These are phyloP conservation scores for Diabrotica balteata DNA, from an alignment of 2,888 invertebrate species.

Conservation along the genomic window DNA sequence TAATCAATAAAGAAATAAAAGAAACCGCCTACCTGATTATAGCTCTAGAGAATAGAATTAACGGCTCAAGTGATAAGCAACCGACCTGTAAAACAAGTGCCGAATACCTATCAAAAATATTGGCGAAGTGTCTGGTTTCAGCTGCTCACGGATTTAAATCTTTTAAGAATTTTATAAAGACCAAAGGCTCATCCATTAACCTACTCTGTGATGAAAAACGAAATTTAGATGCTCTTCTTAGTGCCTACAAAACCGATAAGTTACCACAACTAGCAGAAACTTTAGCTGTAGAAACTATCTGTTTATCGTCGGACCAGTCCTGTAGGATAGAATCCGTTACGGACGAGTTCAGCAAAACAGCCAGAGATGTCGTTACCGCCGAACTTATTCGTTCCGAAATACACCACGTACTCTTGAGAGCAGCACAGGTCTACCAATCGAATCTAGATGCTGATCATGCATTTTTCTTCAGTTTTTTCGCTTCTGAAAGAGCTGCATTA, in stretches of 20 bases:
- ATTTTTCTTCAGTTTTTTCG: slow-evolving; percentile 69
- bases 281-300: slow-evolving; percentile 74
- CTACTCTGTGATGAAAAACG: slow-evolving; percentile 49
- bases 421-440: slow-evolving; percentile 73
- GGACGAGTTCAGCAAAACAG: slow-evolving; percentile 77
- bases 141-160: slow-evolving; percentile 59
- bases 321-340: slow-evolving; percentile 62
- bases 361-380: slow-evolving; percentile 76
- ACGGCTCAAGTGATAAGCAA: slow-evolving; percentile 62
- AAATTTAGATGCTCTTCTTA: slow-evolving; percentile 47
- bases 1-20: slow-evolving; percentile 73
- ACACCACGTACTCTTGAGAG: slow-evolving; percentile 74
- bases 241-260: slow-evolving; percentile 71
- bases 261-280: slow-evolving; percentile 74
- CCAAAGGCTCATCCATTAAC: slow-evolving; percentile 46
- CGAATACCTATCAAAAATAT: slow-evolving; percentile 77
- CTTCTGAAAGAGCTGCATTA: slow-evolving; percentile 72
- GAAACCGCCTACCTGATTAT: slow-evolving; percentile 81
- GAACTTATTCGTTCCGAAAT: slow-evolving; percentile 81
- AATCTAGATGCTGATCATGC: slow-evolving; percentile 62
- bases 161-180: slow-evolving; percentile 46
- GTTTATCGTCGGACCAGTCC: slow-evolving; percentile 64
- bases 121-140: slow-evolving; percentile 72
- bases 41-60: slow-evolving; percentile 72
- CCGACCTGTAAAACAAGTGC: slow-evolving; percentile 61